Percentiles rank a stretch among this genome's conserved stretches.
These are phyloP conservation scores for Olivierus martensii DNA, from an alignment of 1,140 invertebrate genomes.

Conservation along the genomic window DNA sequence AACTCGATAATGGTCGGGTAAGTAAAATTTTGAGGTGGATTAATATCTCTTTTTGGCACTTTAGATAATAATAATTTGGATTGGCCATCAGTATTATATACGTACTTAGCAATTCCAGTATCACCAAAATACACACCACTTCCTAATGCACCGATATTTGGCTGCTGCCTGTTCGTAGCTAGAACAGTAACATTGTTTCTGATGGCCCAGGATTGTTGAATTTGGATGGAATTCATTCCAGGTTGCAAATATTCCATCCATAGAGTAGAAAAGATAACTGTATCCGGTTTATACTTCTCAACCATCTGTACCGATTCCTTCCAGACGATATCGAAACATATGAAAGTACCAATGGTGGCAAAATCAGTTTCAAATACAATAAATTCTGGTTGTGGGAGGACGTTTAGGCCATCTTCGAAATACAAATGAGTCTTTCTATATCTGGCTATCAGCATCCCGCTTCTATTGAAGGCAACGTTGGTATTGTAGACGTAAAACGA, in stretches of 20 bases:
- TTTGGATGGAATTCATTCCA: constrained; percentile 41
- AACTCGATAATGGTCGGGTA: background rate
- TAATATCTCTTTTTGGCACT: background rate
- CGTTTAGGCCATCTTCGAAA: constrained; percentile 37
- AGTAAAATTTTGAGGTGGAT: background rate
- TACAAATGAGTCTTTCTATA: constrained; percentile 67
- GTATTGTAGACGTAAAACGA: constrained; percentile 48
- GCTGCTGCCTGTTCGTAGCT: constrained; percentile 38
- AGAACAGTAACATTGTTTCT: constrained; percentile 41
- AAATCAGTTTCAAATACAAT: constrained; percentile 41
- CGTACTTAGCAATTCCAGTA: background rate
- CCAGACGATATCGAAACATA: constrained; percentile 60
- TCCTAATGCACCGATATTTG: constrained; percentile 16
- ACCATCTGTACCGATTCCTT: constrained; percentile 35
- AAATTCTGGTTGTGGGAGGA: constrained; percentile 36
- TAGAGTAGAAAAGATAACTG: constrained; percentile 52
- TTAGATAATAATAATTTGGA: constrained; percentile 8
- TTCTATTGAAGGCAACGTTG: constrained; percentile 53
- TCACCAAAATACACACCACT: constrained; percentile 15
- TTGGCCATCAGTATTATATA: constrained; percentile 1
- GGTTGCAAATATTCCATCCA: constrained; percentile 54
- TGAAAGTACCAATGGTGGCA: constrained; percentile 53
- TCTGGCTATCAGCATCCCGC: constrained; percentile 41
- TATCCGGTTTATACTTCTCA: constrained; percentile 38
- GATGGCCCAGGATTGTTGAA: constrained; percentile 39